phyloP scores from a whole-genome alignment of 2,888 invertebrate genomes.

The Tyria jacobaeae region DNA sequence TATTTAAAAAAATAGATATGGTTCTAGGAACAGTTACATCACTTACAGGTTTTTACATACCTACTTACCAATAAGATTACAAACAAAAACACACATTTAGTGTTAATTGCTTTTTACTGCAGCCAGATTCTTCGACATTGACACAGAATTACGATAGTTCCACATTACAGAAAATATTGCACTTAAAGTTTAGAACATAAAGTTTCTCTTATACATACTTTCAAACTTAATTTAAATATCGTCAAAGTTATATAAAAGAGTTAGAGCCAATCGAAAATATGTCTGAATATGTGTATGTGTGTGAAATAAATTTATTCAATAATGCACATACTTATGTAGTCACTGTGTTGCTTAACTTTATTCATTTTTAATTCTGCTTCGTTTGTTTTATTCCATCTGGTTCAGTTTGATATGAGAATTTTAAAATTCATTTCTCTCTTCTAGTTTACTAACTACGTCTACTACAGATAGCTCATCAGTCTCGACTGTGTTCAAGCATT shows the following conservation, averaged over 20 bases:
- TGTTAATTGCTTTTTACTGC: not conserved
- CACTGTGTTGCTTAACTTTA: too few species aligned
- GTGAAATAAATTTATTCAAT: not conserved
- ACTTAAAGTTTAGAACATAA: constrained; percentile 14
- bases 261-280: constrained; percentile 14
- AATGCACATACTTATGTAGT: not conserved
- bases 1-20: too few species aligned
- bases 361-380: too few species aligned
- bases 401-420: too few species aligned
- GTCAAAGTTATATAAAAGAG: constrained; percentile 17
- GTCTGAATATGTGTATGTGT: constrained; percentile 15
- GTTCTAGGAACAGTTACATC: too few species aligned
- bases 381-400: too few species aligned
- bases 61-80: too few species aligned
- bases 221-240: constrained; percentile 17
- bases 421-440: too few species aligned
- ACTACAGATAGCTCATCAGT: too few species aligned
- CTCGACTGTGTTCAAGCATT: too few species aligned
- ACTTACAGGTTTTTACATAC: too few species aligned
- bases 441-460: too few species aligned
- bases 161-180: constrained; percentile 12
- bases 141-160: constrained; percentile 3
- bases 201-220: constrained; percentile 14
- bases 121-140: not conserved
- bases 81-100: not conserved